Base-by-base conservation (phyloP, 2,888 invertebrate species). In the Parelbella ahira region DNA sequence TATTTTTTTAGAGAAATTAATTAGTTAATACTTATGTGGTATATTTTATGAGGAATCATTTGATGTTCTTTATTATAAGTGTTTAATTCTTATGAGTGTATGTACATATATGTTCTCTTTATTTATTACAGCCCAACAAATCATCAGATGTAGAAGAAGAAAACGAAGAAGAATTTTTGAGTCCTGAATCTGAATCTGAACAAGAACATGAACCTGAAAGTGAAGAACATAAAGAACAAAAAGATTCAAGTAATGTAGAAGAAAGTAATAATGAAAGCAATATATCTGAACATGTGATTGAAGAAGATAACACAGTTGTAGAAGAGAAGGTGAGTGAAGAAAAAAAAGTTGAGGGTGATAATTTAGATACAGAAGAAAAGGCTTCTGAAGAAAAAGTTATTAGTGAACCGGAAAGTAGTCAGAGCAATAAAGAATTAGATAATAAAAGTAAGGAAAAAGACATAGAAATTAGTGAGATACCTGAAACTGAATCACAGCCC, bases 131-230 rank as follows among this genome's bases (percentile, higher is more conserved):
- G 58, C 47, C 56, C 24, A 61, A 52, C 27, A 73, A 73, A 54
- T 56, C 77, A 52, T 56, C 76, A 49, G 66, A 72, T 46, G 73
- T 73, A 47, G 67, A 73, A 44, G 76, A 79, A 38, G 89, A 88
- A 34, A 88, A 77, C 53, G 86, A 83, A 48, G 88, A 87, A 48
- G 89, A 86, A 60, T 87, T 86, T 53, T 58, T 86, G 47, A 86
- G 84, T 54, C 86, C 84, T 39, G 82, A 84, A 58, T 86, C 84
- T 47, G 83, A 84, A 63, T 73, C 78, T 44, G 74, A 82, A 43
- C 68, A 76, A 47, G 83, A 84, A 63, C 73, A 78, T 44, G 74
- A 82, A 43, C 68, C 76, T 57, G 80, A 80, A 53, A 73, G 73
- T 49, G 69, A 72, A 51, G 63, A 63, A 32, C 56, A 56, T 36